Evolutionary conservation across 2,113 vertebrate species (phyloP).

Genomic region (Tautogolabrus adspersus): DNA sequence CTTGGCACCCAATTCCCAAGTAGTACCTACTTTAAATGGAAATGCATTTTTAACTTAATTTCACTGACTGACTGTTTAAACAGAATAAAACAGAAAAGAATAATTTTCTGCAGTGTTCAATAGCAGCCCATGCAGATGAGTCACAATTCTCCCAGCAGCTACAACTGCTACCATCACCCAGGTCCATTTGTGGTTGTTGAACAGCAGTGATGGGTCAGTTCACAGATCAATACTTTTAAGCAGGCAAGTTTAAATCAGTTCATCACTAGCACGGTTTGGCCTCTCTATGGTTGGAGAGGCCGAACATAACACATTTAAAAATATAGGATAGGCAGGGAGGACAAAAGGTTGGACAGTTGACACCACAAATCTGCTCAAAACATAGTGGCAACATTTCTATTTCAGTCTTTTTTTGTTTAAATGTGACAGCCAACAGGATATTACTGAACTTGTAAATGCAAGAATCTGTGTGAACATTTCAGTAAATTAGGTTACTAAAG

Average conservation of each 20-base stretch:
- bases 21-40: slow-evolving; percentile 10
- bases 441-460: too few relatives aligned
- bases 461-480: too few relatives aligned
- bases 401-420: too few relatives aligned
- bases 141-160: slow-evolving; percentile 11
- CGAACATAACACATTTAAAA: neutral
- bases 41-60: slow-evolving; percentile 54
- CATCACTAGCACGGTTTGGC: neutral
- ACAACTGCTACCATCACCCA: neutral
- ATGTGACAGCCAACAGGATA: too few relatives aligned
- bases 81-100: neutral
- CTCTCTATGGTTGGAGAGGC: neutral
- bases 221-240: slow-evolving; percentile 17
- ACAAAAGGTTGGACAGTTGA: too few relatives aligned
- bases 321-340: too few relatives aligned
- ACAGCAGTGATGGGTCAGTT: slow-evolving; percentile 22
- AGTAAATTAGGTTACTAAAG: too few relatives aligned
- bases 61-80: slow-evolving; percentile 18
- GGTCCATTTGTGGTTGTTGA: slow-evolving; percentile 11
- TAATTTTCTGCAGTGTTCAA: neutral
- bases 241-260: neutral
- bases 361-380: too few relatives aligned
- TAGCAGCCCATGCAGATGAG: neutral
- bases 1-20: slow-evolving; percentile 37
- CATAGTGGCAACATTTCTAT: too few relatives aligned